Base-by-base conservation (phyloP, 2,888 invertebrate genomes). In the Meteorus colon region DNA sequence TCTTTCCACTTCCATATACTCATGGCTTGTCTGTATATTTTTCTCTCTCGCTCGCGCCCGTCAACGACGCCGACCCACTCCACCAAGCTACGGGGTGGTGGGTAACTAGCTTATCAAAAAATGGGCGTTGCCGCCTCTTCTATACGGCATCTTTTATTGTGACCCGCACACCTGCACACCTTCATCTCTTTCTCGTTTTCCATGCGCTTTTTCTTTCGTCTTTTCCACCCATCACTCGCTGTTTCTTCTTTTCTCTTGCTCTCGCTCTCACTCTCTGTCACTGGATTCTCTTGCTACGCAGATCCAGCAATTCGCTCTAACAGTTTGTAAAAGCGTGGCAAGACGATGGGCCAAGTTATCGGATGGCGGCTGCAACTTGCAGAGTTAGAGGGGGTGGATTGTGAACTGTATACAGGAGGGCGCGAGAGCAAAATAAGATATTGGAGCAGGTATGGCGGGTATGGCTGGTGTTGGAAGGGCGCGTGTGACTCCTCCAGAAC, bases 91-190 rank as follows among this genome's bases (percentile, higher is more conserved):
- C 83, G 82, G 83, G 85, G 86, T 85, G 86, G 86, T 84, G 87
- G 86, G 89, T 88, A 89, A 89, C 89, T 89, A 89, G 89, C 89
- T 89, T 89, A 89, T 89, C 89, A 89, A 89, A 89, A 89, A 89
- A 89, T 89, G 89, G 89, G 89, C 89, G 89, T 89, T 89, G 88
- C 89, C 89, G 83, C 85, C 86, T 62, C 86, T 81, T 84, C 84
- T 86, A 85, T 83, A 65, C 76, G 70, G 74, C 63, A 76, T 77
- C 77, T 76, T 73, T 65, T 75, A 74, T 70, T 76, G 73, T 78
- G 71, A 69, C 63, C 62, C 63, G 70, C 68, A 34, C 75, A 79
- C 80, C 79, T 79, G 76, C 76, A 73, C 79, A 78, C 79, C 83
- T 80, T 79, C 75, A 82, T 81, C 80, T 73, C 81, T n/a, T n/a